Conservation (phyloP, 2,113 vertebrate species). For the Lamprotornis superbus region DNA sequence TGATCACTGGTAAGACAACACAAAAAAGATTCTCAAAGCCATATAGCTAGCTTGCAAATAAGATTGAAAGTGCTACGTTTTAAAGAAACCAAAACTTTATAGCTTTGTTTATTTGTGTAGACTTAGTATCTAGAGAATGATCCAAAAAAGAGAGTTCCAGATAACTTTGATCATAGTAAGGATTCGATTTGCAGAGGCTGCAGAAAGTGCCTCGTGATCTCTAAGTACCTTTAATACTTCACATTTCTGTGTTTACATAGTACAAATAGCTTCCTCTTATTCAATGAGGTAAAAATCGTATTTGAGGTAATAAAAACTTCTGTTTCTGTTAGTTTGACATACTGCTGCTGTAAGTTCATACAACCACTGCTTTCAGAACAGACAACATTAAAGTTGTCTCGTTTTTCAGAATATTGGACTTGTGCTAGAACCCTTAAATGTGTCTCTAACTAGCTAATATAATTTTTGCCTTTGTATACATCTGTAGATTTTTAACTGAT, state of each 20-base stretch:
- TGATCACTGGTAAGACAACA: constrained; percentile 83
- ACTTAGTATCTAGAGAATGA: neutral
- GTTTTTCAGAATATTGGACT: neutral
- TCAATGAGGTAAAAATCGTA: neutral
- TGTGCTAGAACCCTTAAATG: neutral
- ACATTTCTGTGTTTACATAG: neutral
- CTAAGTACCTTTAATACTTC: neutral
- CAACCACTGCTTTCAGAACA: neutral
- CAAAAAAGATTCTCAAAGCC: neutral
- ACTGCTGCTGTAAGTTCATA: neutral
- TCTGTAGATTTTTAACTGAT: neutral
- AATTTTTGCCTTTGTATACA: neutral
- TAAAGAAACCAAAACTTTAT: neutral
- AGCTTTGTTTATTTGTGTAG: neutral
- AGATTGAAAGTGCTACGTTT: neutral
- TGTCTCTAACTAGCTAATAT: neutral
- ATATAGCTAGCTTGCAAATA: neutral
- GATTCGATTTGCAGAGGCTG: neutral
- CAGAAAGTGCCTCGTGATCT: neutral
- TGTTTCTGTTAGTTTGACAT: neutral
- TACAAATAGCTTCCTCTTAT: neutral
- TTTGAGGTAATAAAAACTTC: neutral
- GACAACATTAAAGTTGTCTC: neutral
- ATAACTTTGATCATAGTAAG: neutral
- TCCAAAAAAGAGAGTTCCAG: neutral